Base-by-base conservation (phyloP, 1,140 invertebrate genomes). In the Periplaneta americana region DNA sequence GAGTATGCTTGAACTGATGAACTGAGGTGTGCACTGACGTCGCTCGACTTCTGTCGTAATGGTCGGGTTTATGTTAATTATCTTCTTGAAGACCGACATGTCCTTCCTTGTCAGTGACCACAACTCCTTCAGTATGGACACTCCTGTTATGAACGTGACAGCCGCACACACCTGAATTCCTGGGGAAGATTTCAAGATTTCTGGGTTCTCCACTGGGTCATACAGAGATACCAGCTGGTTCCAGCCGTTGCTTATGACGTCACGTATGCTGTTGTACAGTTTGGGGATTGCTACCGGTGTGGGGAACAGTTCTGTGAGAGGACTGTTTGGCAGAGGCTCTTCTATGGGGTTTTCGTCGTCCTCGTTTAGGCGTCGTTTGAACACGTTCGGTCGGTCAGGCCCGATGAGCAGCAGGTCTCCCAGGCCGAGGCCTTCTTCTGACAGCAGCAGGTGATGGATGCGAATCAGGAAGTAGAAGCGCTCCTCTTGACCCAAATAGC, bases 141-240 rank as follows among this genome's bases (percentile, higher is more conserved):
- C 81, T 2, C 33, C 9, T 75, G n/a, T 57, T 74, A 74, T 57
- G 32, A 48, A 1, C 13, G 66, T 22, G 82, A 82, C 57, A 33
- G 28, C 39, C 36, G 32, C 32, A 66, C 33, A 37, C 4, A 6
- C 33, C n/a, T 34, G 37, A 22, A 81, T 28, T 74, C 90, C 91
- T 3, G 92, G 91, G 5, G 89, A 87, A 15, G 89, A 91, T 85
- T 94, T 93, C 0, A 92, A 84, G 1, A 93, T 88, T 82, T 92
- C 89, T 0, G 93, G 92, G 74, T 92, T 92, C 84, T 95, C 94
- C 4, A 93, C 87, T 0, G 95, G 94, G 87, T 96, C 95, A 83
- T 95, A 94, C 83, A 93, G 92, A 74, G 91, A 93, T 17, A 95
- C 91, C 82, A 96, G 94, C 84, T 95, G 93, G 84, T 95, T 95